A percentile compares a stretch with the other conserved stretches of the same genome.
Conservation (phyloP, 2,113 vertebrate genomes). For the Burhinus bistriatus region DNA sequence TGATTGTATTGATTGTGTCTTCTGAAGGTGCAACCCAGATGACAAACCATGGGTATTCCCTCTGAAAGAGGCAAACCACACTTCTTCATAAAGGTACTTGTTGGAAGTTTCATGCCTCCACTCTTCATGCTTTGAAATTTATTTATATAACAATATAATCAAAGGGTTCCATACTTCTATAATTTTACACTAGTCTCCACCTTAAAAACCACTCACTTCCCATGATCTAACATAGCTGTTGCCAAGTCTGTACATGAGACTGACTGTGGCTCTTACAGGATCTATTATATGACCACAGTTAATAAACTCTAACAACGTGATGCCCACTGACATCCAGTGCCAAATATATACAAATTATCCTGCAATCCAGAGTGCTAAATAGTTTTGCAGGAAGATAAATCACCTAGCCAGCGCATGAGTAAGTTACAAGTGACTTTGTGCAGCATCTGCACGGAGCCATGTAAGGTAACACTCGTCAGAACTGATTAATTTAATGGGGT, state of each 20-base stretch:
- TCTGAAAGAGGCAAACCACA: neutral
- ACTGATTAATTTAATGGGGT: neutral
- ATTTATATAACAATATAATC: neutral
- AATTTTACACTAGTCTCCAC: neutral
- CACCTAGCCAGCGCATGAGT: neutral
- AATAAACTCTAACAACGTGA: neutral
- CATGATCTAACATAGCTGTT: neutral
- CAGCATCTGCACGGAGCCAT: neutral
- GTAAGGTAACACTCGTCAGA: neutral
- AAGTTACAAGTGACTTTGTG: neutral
- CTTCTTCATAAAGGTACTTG: neutral
- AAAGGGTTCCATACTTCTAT: neutral
- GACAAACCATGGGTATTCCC: neutral
- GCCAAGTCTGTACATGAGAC: neutral
- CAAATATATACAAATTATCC: neutral
- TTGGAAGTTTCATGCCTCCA: neutral
- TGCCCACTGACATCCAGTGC: neutral
- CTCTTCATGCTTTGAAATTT: neutral
- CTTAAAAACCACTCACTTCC: neutral
- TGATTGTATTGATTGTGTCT: neutral
- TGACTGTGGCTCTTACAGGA: neutral
- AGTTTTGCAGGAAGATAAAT: neutral
- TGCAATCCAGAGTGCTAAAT: neutral
- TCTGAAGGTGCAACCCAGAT: neutral
- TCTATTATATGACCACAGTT: neutral